These are phyloP conservation scores for Nemotelus nigrinus DNA, from an alignment of 2,888 invertebrate species.

Conservation along the genomic window DNA sequence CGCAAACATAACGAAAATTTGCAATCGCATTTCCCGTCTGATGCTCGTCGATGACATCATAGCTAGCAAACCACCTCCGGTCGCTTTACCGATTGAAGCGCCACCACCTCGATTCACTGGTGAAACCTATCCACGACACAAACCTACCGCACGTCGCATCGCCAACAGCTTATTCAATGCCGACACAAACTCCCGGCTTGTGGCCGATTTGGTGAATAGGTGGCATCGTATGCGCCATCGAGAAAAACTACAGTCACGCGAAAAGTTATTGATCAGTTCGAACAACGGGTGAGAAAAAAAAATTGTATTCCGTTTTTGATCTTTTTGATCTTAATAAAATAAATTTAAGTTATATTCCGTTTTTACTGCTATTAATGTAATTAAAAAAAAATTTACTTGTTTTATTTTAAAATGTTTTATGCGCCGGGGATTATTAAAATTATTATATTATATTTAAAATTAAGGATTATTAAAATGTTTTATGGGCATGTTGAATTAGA, in stretches of 20 bases:
- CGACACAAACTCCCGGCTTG: conserved; percentile 36
- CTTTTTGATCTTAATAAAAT: too few species aligned
- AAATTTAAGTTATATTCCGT: too few species aligned
- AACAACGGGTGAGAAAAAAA: too few species aligned
- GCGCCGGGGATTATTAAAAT: too few species aligned
- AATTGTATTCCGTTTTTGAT: too few species aligned
- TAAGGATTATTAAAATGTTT: too few species aligned
- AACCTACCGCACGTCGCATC: conserved; percentile 21
- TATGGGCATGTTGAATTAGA: too few species aligned
- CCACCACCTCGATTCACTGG: conserved; percentile 6
- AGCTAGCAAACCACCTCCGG: not conserved
- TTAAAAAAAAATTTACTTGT: too few species aligned
- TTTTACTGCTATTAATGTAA: too few species aligned
- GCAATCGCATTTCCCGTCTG: conserved; percentile 37
- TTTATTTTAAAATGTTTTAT: too few species aligned
- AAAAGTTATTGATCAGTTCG: not conserved
- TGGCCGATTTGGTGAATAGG: conserved; percentile 46
- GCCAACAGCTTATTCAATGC: conserved; percentile 31
- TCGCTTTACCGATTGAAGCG: conserved; percentile 25
- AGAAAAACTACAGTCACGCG: conserved; percentile 41
- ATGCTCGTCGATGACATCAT: conserved; percentile 34
- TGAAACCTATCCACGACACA: conserved; percentile 15
- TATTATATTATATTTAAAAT: too few species aligned
- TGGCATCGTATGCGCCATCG: conserved; percentile 47
- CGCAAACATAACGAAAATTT: conserved; percentile 9